phyloP scores from a whole-genome alignment of 2,113 vertebrate genomes.

The Eleginops maclovinus region DNA sequence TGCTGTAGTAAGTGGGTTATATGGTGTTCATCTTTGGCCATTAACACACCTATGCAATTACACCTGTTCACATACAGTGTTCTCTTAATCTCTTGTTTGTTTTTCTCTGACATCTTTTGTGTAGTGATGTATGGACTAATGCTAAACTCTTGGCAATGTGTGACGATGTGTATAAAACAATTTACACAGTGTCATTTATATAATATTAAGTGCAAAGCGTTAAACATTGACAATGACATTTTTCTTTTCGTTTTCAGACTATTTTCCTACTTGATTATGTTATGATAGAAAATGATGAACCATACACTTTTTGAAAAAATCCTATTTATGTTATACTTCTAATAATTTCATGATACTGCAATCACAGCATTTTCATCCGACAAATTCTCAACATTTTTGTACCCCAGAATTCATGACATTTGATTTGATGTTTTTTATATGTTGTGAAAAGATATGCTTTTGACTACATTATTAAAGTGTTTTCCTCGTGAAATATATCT shows the following conservation, averaged over 20 bases:
- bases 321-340: background rate
- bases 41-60: conserved; percentile 8
- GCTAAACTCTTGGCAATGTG: background rate
- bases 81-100: background rate
- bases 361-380: too few species aligned
- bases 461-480: background rate
- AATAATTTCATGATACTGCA: background rate
- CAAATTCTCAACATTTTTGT: too few species aligned
- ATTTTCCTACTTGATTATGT: background rate
- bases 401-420: background rate
- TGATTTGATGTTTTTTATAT: background rate
- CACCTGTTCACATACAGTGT: background rate
- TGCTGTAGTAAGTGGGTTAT: conserved; percentile 6
- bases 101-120: background rate
- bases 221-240: background rate
- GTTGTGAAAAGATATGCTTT: background rate
- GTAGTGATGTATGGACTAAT: conserved; percentile 4
- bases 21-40: conserved; percentile 6
- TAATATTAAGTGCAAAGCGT: background rate
- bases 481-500: background rate
- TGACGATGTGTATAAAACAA: background rate
- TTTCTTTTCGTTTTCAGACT: background rate
- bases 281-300: background rate
- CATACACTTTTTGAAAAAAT: background rate
- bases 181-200: background rate